Base-by-base conservation (phyloP, 2,113 vertebrate species). In the Mesoclemmys tuberculata region DNA sequence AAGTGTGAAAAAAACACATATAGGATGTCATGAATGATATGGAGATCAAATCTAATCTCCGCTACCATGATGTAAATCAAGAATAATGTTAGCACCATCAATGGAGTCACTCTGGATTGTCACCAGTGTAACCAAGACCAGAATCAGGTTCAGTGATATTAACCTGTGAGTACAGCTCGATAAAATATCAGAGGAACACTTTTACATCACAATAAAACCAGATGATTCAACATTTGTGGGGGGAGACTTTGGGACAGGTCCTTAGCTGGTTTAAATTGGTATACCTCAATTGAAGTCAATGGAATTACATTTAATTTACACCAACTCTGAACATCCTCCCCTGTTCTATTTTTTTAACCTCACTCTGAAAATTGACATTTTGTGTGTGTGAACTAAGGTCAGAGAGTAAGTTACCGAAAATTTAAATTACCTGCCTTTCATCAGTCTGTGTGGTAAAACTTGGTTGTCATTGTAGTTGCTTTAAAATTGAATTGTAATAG, bases 141-240 rank as follows among this genome's bases (percentile, higher is more conserved):
- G 3, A 8, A 24, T 64, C 21, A 0, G 78, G 2, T n/a, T 48
- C 6, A 0, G 14, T 7, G 24, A 35, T 87, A 13, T 48, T 1
- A 27, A 51, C 52, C 21, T 44, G 68, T 19, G 38, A 35, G 78
- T 26, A 71, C 54, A 51, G 86, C 56, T 44, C 24, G 77, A 52
- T 75, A 80, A 92, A 85, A 80, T 49, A 87, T 41, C 52, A 64
- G 29, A 55, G 52, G 31, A 61, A 64, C 24, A 8, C 16, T 41
- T 90, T 64, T 85, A 27, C 51, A n/a, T 55, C 13, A 56, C 49
- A 82, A 19, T 0, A 74, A 10, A 27, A 35, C 44, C 31, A 26
- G 48, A 27, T 74, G 81, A 82, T 92, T 56, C 55, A 84, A 56
- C 10, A 31, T 1, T 5, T 46, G 46, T 56, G 88, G 38, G 84